Conservation (phyloP, 2,888 invertebrate genomes). For the Sminthurinus aureus region DNA sequence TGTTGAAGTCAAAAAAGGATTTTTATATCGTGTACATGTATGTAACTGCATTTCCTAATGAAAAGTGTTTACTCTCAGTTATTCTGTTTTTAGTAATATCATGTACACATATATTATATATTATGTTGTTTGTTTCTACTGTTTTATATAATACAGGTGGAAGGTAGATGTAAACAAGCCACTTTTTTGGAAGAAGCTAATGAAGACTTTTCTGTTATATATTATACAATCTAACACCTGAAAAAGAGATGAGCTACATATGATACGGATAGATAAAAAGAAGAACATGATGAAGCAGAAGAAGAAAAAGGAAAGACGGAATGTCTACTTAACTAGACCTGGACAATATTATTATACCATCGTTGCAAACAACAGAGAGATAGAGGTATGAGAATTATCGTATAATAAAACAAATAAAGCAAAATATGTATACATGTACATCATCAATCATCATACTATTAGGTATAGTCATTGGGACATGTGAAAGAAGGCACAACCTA, state of each 20-base stretch:
- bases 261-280: not conserved
- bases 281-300: not conserved
- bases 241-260: no score
- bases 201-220: no score
- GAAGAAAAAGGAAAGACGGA: slow-evolving; percentile 17
- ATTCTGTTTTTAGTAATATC: no score
- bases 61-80: no score
- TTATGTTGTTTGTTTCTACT: not conserved
- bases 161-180: not conserved
- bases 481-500: no score
- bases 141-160: not conserved
- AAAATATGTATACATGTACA: not conserved
- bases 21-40: no score
- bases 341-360: slow-evolving; percentile 30
- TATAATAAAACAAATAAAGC: slow-evolving; percentile 34
- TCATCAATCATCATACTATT: no score
- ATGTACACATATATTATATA: not conserved
- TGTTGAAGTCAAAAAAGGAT: no score
- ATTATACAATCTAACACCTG: no score
- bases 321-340: slow-evolving; percentile 36
- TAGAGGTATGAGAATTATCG: slow-evolving; percentile 25
- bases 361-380: slow-evolving; percentile 6
- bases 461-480: no score
- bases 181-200: not conserved
- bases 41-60: no score